Conservation (phyloP, 2,113 vertebrate genomes). For the Pycnonotus jocosus region DNA sequence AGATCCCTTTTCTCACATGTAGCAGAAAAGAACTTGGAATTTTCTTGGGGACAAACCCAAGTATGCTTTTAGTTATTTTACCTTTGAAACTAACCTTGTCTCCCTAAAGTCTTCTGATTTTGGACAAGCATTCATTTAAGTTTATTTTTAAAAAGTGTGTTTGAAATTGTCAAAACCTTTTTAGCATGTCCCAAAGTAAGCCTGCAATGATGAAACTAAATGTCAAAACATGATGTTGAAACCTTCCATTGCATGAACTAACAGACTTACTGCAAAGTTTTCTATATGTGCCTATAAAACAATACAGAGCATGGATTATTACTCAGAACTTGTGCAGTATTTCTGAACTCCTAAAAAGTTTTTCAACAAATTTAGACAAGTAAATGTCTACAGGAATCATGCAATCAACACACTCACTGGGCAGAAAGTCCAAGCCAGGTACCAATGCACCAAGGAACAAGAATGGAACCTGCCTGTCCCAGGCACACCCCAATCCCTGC, state of each 20-base stretch:
- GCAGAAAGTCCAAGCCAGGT: not conserved
- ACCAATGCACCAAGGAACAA: not conserved
- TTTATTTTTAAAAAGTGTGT: rapidly evolving
- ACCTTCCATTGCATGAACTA: not conserved
- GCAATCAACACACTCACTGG: not conserved
- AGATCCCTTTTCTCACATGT: not conserved
- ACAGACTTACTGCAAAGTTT: not conserved
- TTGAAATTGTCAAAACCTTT: not conserved
- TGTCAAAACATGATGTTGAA: not conserved
- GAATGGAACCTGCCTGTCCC: not conserved
- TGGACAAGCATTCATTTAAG: not conserved
- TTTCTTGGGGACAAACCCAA: not conserved
- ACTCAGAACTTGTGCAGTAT: not conserved
- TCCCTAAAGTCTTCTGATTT: not conserved
- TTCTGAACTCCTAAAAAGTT: not conserved
- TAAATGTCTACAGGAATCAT: not conserved
- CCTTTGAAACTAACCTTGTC: not conserved
- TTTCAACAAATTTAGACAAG: not conserved
- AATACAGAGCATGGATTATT: not conserved
- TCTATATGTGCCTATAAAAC: not conserved
- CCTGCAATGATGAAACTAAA: not conserved
- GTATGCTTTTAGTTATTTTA: not conserved
- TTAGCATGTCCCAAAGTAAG: not conserved
- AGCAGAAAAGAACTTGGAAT: not conserved
- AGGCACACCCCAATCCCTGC: not conserved